These are phyloP conservation scores for Agriotes lineatus DNA, from an alignment of 2,888 invertebrate genomes.

Conservation along the genomic window DNA sequence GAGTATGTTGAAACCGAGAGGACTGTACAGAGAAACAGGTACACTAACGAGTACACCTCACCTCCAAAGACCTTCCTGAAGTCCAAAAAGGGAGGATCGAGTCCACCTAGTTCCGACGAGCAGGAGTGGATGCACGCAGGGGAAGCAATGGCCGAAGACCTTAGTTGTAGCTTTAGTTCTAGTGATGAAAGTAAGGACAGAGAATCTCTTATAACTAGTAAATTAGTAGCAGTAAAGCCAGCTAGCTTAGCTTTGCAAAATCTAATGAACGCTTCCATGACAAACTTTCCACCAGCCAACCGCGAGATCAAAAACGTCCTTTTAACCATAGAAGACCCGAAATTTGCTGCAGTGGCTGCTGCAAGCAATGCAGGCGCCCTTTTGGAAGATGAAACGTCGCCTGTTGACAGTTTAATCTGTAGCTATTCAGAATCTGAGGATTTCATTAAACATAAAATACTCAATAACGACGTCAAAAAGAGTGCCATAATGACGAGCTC, in stretches of 20 bases:
- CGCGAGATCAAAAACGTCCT: slow-evolving; percentile 67
- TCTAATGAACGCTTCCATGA: slow-evolving; percentile 52
- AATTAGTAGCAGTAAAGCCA: slow-evolving; percentile 36
- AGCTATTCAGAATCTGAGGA: slow-evolving; percentile 75
- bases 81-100: slow-evolving; percentile 55
- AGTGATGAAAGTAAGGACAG: slow-evolving; percentile 68
- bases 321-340: slow-evolving; percentile 78
- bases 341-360: slow-evolving; percentile 80
- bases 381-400: slow-evolving; percentile 86
- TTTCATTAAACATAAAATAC: slow-evolving; percentile 60
- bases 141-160: slow-evolving; percentile 76
- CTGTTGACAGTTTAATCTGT: slow-evolving; percentile 82
- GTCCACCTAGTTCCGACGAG: slow-evolving; percentile 68
- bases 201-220: slow-evolving; percentile 39
- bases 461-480: slow-evolving; percentile 63
- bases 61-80: slow-evolving; percentile 59
- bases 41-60: slow-evolving; percentile 24
- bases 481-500: slow-evolving; percentile 44
- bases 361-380: slow-evolving; percentile 77
- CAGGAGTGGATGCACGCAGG: slow-evolving; percentile 72
- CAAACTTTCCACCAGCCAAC: slow-evolving; percentile 47
- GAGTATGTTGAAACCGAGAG: slow-evolving; percentile 58
- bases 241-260: slow-evolving; percentile 54
- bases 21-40: slow-evolving; percentile 59
- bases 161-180: slow-evolving; percentile 68